These are phyloP conservation scores for Callyntrura guangdongensis DNA, from an alignment of 2,888 invertebrate genomes.

Conservation along the genomic window DNA sequence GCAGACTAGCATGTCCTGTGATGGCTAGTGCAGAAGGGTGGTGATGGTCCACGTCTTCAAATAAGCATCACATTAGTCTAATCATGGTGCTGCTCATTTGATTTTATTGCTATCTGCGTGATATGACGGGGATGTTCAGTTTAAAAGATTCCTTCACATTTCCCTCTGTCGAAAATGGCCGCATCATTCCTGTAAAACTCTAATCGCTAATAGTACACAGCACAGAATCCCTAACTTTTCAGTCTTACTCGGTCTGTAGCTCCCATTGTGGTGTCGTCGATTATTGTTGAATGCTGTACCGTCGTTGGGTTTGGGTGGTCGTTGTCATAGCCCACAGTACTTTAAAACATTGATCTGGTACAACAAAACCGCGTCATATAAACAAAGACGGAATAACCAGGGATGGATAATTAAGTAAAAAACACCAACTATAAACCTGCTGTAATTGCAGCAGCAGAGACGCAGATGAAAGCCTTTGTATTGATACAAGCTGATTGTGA, in stretches of 20 bases:
- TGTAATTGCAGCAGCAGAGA: too few species aligned
- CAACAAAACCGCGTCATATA: too few species aligned
- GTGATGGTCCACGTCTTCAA: neutral
- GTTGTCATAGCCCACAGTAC: neutral
- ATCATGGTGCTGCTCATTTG: conserved; percentile 38
- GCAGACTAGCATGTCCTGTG: neutral
- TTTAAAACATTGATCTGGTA: too few species aligned
- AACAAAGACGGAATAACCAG: too few species aligned
- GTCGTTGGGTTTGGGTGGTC: neutral
- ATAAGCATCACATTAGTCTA: conserved; percentile 36
- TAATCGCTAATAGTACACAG: neutral
- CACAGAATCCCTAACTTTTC: too few species aligned
- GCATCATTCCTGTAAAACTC: neutral
- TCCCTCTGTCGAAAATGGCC: neutral
- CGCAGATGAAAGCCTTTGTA: too few species aligned
- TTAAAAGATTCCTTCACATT: neutral
- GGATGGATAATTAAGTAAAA: too few species aligned
- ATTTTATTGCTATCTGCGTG: conserved; percentile 31
- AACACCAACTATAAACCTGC: too few species aligned
- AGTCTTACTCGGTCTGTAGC: neutral
- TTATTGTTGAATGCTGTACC: neutral
- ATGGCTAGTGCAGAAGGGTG: neutral
- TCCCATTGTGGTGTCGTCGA: neutral
- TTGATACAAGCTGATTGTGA: too few species aligned
- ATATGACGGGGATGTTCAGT: conserved; percentile 6